Evolutionary conservation across 2,888 invertebrate species (phyloP).

Genomic region (Pyrgus malvae): DNA sequence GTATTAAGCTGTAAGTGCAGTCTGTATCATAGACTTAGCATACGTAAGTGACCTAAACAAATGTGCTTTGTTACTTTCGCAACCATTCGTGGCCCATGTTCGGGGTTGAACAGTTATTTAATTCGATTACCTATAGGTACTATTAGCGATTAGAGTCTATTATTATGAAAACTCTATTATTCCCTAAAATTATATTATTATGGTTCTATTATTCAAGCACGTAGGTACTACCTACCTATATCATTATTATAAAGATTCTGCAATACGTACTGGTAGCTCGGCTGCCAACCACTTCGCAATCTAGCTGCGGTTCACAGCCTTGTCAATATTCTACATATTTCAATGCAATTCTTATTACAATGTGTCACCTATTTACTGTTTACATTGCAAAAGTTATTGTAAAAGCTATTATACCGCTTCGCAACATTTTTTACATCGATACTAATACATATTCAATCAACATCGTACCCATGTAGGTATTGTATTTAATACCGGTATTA

Average conservation of each 20-base stretch:
- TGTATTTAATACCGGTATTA: conserved; percentile 4
- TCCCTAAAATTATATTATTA: not conserved
- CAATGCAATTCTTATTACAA: conserved; percentile 17
- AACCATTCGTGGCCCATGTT: too few species aligned
- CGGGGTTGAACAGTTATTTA: too few species aligned
- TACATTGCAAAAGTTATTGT: not conserved
- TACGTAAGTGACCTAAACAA: too few species aligned
- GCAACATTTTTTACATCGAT: too few species aligned
- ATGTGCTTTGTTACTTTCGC: too few species aligned
- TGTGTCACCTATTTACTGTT: not conserved
- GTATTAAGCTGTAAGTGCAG: too few species aligned
- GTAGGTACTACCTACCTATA: conserved; percentile 1
- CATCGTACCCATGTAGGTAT: too few species aligned
- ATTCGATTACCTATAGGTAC: too few species aligned
- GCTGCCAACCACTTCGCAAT: conserved; percentile 22
- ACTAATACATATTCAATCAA: too few species aligned
- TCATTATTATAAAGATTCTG: conserved; percentile 20
- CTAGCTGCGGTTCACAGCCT: conserved; percentile 23
- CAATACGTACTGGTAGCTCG: conserved; percentile 21
- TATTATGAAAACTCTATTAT: too few species aligned
- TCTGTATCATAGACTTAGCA: too few species aligned
- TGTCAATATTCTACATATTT: conserved; percentile 17
- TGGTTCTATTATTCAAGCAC: not conserved
- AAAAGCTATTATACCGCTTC: not conserved
- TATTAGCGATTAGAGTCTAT: too few species aligned